Percentiles rank a stretch among this genome's conserved stretches.
phyloP scores from a whole-genome alignment of 2,888 invertebrate genomes.

The Microctonus brassicae region DNA sequence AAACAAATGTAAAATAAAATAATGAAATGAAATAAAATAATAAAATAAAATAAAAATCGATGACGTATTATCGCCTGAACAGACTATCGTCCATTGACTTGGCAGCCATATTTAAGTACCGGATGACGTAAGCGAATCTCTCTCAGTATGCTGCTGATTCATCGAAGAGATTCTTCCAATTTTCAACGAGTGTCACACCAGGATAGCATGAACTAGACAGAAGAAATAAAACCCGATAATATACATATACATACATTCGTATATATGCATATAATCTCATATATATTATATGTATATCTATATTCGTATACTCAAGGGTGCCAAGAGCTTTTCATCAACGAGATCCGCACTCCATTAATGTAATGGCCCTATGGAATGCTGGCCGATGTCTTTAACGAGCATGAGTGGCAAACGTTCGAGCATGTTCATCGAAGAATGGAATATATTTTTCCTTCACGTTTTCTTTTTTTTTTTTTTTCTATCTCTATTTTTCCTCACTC shows the following conservation, averaged over 20 bases:
- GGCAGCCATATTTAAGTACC: slow-evolving; percentile 25
- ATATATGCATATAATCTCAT: slow-evolving; percentile 22
- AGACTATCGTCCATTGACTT: slow-evolving; percentile 18
- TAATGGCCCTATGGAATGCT: slow-evolving; percentile 25
- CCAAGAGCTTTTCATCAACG: slow-evolving; percentile 21
- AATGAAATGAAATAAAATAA: not conserved
- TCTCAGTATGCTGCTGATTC: slow-evolving; percentile 31
- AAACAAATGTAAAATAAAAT: too few species aligned
- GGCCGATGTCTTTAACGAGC: slow-evolving; percentile 11
- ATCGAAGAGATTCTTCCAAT: slow-evolving; percentile 20
- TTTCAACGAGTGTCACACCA: slow-evolving; percentile 23
- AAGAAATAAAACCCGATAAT: not conserved
- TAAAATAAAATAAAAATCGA: slow-evolving; percentile 9
- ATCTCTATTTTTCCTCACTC: too few species aligned
- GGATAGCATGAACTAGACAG: slow-evolving; percentile 2
- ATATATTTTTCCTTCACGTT: not conserved
- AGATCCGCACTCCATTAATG: slow-evolving; percentile 31
- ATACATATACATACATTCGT: too few species aligned
- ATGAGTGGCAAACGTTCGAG: slow-evolving; percentile 9
- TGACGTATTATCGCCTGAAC: slow-evolving; percentile 11
- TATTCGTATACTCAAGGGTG: not conserved
- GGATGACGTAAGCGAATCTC: slow-evolving; percentile 35
- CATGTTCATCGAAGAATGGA: not conserved
- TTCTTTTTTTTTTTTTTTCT: too few species aligned
- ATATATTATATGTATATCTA: not conserved